phyloP scores from a whole-genome alignment of 2,797 vertebrate genomes.

The Craterocephalus amniculus region DNA sequence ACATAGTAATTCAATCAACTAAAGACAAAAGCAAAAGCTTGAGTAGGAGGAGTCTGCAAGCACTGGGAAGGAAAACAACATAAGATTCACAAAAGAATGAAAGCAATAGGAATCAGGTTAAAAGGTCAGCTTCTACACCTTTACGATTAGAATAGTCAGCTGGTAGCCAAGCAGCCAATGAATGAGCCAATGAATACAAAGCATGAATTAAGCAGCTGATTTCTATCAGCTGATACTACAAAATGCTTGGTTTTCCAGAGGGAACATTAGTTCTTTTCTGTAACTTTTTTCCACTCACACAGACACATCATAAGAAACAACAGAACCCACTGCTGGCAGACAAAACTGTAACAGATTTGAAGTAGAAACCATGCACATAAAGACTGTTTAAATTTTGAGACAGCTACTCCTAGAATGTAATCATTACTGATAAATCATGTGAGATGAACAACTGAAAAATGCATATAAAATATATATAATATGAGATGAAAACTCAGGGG shows the following conservation, averaged over 20 bases:
- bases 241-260: not conserved
- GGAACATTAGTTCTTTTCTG: not conserved
- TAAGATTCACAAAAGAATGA: not conserved
- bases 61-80: not conserved
- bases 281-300: slow-evolving; percentile 8
- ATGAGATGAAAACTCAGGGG: not conserved
- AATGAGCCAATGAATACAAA: slow-evolving; percentile 24
- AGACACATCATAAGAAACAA: not conserved
- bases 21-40: slow-evolving; percentile 14
- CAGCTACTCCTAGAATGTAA: not conserved
- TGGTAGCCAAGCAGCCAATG: slow-evolving; percentile 15
- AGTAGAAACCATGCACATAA: not conserved
- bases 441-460: not conserved
- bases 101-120: not conserved
- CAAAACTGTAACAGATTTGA: not conserved
- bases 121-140: not conserved
- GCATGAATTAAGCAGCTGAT: slow-evolving; percentile 25
- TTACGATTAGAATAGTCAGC: slow-evolving; percentile 3
- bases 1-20: slow-evolving; percentile 5
- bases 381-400: not conserved
- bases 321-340: not conserved
- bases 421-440: not conserved
- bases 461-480: not conserved
- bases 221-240: slow-evolving; percentile 10
- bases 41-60: not conserved